phyloP scores from a whole-genome alignment of 2,888 invertebrate species.

The Cloeon dipterum region DNA sequence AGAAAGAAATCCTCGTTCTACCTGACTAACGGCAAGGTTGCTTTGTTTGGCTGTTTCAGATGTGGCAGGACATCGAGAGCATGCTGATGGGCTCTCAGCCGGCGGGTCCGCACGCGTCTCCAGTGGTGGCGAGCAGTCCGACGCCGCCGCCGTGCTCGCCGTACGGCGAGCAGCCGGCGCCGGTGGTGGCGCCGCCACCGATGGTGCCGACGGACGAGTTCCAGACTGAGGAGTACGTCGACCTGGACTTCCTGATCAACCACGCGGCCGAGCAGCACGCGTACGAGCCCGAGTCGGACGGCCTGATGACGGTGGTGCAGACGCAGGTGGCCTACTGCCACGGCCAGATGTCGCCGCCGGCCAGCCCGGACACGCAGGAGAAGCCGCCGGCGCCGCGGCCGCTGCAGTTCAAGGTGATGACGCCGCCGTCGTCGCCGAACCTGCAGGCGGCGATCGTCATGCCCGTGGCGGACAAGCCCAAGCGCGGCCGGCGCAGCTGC shows the following conservation, averaged over 20 bases:
- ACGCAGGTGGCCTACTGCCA: conserved; percentile 11
- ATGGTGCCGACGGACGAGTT: background rate
- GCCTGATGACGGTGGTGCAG: conserved; percentile 15
- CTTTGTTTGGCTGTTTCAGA: too few relatives aligned
- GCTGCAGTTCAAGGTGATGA: conserved; percentile 18
- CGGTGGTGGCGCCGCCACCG: conserved; percentile 1
- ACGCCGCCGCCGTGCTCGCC: conserved; percentile 1
- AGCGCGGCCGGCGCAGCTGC: conserved; percentile 22
- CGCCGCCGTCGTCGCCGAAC: conserved; percentile 26
- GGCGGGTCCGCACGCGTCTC: conserved; percentile 13
- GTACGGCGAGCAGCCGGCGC: conserved; percentile 1
- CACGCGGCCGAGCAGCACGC: conserved; percentile 17
- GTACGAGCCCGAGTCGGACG: too few relatives aligned
- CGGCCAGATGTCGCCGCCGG: conserved; percentile 19
- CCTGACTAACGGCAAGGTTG: too few relatives aligned
- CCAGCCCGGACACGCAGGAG: conserved; percentile 17
- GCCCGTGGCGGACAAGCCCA: conserved; percentile 22
- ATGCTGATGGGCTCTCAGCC: conserved; percentile 18
- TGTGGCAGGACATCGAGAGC: conserved; percentile 24
- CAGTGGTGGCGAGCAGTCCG: conserved; percentile 10
- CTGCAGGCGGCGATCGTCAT: conserved; percentile 15
- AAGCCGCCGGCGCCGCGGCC: conserved; percentile 7
- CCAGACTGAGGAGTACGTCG: conserved; percentile 17
- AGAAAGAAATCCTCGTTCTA: too few relatives aligned
- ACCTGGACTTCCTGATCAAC: conserved; percentile 18